A percentile compares a stretch with the other conserved stretches of the same genome.
Conservation (phyloP, 1,140 invertebrate genomes). For the Macrosteles quadrilineatus region DNA sequence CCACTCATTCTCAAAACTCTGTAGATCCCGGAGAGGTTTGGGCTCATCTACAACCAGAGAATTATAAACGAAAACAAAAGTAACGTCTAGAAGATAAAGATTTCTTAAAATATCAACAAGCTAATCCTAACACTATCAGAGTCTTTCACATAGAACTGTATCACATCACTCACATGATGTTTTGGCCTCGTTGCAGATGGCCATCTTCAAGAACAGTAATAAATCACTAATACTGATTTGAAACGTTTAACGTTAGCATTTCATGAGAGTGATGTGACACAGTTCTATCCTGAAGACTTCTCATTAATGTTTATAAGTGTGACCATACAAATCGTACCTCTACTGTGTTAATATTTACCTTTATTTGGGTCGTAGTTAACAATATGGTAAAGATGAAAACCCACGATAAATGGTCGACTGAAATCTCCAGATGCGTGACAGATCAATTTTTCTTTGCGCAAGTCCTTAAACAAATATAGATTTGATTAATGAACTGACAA, state of each 20-base stretch:
- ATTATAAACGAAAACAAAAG: slow-evolving; percentile 29
- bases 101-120: slow-evolving; percentile 16
- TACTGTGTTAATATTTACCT: too few species aligned
- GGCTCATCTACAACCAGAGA: slow-evolving; percentile 58
- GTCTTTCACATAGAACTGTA: too few species aligned
- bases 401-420: slow-evolving; percentile 78
- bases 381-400: slow-evolving; percentile 92
- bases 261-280: too few species aligned
- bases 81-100: background rate
- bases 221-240: too few species aligned
- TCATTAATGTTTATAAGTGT: too few species aligned
- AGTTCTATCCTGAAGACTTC: too few species aligned
- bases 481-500: slow-evolving; percentile 43
- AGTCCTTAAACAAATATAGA: slow-evolving; percentile 61
- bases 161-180: too few species aligned
- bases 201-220: too few species aligned
- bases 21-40: slow-evolving; percentile 66
- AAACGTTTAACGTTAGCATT: too few species aligned
- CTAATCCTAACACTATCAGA: slow-evolving; percentile 24
- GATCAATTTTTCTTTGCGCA: slow-evolving; percentile 80
- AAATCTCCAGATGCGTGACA: slow-evolving; percentile 88
- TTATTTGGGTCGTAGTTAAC: slow-evolving; percentile 65
- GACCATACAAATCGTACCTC: too few species aligned
- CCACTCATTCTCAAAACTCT: slow-evolving; percentile 87
- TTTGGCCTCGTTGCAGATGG: too few species aligned